Evolutionary conservation across 2,888 invertebrate species (phyloP).

Genomic region (Tuberolachnus salignus): DNA sequence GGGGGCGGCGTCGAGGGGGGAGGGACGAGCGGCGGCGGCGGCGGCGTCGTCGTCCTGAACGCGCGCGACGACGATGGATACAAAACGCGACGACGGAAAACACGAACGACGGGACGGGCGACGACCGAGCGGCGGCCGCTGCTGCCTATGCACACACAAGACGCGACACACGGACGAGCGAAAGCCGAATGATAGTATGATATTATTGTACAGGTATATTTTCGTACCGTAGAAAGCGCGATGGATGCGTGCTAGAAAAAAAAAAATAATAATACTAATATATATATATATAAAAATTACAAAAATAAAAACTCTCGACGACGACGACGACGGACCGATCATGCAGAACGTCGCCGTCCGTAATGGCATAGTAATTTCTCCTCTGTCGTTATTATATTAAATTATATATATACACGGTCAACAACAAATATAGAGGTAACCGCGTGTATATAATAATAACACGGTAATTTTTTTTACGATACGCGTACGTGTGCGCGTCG

Average conservation of each 20-base stretch:
- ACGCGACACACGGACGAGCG: slow-evolving; percentile 47
- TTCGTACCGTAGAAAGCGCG: slow-evolving; percentile 44
- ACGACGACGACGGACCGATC: slow-evolving; percentile 36
- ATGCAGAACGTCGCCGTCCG: slow-evolving; percentile 46
- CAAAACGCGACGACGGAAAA: neutral
- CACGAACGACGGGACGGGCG: neutral
- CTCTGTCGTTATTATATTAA: neutral
- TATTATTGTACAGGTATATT: too few species aligned
- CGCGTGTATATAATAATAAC: slow-evolving; percentile 22
- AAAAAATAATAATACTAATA: too few species aligned
- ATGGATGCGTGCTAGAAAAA: slow-evolving; percentile 38
- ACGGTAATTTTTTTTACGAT: neutral
- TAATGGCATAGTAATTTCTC: slow-evolving; percentile 26
- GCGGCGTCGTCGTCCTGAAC: neutral
- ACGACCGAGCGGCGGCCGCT: too few species aligned
- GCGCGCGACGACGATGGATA: too few species aligned
- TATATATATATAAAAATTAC: neutral
- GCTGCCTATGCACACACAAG: too few species aligned
- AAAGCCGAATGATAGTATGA: slow-evolving; percentile 51
- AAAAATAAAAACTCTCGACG: slow-evolving; percentile 42
- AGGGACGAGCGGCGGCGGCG: neutral
- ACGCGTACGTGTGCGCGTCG: too few species aligned
- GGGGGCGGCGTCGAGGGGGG: too few species aligned
- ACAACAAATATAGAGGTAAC: too few species aligned
- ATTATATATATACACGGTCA: too few species aligned